These are phyloP conservation scores for Climacteris rufus DNA, from an alignment of 2,113 vertebrate genomes.

Conservation along the genomic window DNA sequence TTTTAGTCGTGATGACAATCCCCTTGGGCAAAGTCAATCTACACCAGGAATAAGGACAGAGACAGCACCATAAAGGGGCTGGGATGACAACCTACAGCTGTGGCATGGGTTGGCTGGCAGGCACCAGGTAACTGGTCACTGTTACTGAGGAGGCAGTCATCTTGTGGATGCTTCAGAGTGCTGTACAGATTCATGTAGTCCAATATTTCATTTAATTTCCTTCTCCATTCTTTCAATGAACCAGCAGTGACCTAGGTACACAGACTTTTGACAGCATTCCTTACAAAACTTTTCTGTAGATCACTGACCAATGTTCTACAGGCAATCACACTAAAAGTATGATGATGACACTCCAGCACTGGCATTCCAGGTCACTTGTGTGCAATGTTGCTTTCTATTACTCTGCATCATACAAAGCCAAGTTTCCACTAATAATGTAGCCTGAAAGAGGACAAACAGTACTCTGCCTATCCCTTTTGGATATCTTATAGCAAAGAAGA, in stretches of 20 bases:
- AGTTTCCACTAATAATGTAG: not conserved
- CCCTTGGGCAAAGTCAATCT: not conserved
- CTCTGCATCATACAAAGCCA: not conserved
- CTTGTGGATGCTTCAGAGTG: not conserved
- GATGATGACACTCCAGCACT: not conserved
- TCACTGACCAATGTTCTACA: not conserved
- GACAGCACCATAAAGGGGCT: fast-evolving
- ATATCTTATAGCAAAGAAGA: not conserved
- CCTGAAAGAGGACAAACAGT: not conserved
- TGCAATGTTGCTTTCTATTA: not conserved
- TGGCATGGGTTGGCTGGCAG: not conserved
- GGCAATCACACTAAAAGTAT: not conserved
- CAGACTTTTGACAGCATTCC: not conserved
- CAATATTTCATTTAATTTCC: not conserved
- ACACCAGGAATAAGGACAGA: not conserved
- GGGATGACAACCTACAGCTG: not conserved
- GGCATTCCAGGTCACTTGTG: not conserved
- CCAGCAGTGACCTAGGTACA: not conserved
- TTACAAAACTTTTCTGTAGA: not conserved
- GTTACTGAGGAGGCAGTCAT: not conserved
- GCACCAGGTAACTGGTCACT: not conserved
- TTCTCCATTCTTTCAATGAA: not conserved
- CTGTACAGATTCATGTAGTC: not conserved
- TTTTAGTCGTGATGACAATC: not conserved
- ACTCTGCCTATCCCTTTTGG: not conserved